Evolutionary conservation across 2,888 invertebrate genomes (phyloP), one percentile per base, ranked within the genome.

Genomic region (Agrochola lota): DNA sequence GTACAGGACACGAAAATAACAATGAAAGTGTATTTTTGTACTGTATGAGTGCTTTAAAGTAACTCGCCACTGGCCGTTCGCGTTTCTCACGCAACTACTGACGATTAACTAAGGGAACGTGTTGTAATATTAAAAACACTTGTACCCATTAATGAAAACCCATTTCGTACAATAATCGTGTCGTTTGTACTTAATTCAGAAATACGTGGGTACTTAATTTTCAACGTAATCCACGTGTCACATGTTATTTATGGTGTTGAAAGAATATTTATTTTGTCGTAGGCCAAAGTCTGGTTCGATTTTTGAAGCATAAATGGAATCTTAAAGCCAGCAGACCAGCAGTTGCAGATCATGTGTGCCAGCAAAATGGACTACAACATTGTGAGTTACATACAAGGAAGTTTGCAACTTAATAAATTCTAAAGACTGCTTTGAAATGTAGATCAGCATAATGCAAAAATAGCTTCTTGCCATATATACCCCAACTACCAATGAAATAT

Each of bases 71-170:
- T 94, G 95, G 89, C 91, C 90, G 93, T 88, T 96, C 92, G 96
- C 96, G 96, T 96, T 96, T 96, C 95, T 94, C 96, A 96, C 96
- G 96, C 96, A 94, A 96, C 93, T 90, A 91, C 92, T 90, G 92
- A 92, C 94, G 95, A 95, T 95, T 95, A 95, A 94, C 93, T 94
- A 95, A 94, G 94, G 92, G 91, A 93, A 83, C 91, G 93, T 92
- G 92, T 94, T 94, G 93, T 93, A 93, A 93, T 93, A 94, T 94
- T 95, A 88, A 94, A 95, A 95, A 94, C 92, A 92, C 91, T 92
- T 90, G 90, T 91, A 89, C 85, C 91, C 90, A 91, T 91, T 91
- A 91, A 91, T 87, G 90, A 91, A 90, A 91, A 90, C 87, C 89
- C 90, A 90, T 90, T 91, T 89, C 88, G 88, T 85, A 87, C 82